These are phyloP conservation scores for Drosophila littoralis DNA, from an alignment of 1,140 invertebrate genomes.

Conservation along the genomic window DNA sequence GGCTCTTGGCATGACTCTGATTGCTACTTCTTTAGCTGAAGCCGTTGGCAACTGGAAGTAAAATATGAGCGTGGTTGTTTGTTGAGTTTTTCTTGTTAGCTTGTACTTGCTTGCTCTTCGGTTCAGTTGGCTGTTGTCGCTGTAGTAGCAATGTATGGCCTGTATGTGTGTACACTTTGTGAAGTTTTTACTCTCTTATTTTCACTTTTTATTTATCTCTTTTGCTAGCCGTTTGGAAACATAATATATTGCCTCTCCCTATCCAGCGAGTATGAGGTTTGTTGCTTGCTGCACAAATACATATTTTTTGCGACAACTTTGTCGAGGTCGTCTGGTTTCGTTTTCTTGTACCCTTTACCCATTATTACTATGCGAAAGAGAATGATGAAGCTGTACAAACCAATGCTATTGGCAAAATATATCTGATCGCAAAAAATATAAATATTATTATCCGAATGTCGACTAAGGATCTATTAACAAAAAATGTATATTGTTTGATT, in stretches of 20 bases:
- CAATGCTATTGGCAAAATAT: neutral
- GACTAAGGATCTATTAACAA: no score
- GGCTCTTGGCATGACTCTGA: slow-evolving; percentile 19
- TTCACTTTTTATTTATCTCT: slow-evolving; percentile 17
- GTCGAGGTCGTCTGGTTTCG: slow-evolving; percentile 81
- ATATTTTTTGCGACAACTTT: slow-evolving; percentile 68
- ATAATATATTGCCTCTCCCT: neutral
- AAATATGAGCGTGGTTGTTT: slow-evolving; percentile 38
- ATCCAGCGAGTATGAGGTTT: neutral
- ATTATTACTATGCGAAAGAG: neutral
- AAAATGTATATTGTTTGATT: no score
- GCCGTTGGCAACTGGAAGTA: slow-evolving; percentile 55
- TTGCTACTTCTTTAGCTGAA: slow-evolving; percentile 24
- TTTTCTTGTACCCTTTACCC: slow-evolving; percentile 5
- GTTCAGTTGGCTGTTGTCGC: neutral
- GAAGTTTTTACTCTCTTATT: slow-evolving; percentile 6
- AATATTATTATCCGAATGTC: no score
- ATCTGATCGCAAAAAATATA: no score
- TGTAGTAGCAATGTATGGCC: slow-evolving; percentile 16
- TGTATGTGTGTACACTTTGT: slow-evolving; percentile 1
- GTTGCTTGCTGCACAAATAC: slow-evolving; percentile 10
- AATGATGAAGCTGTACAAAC: neutral
- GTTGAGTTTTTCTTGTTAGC: slow-evolving; percentile 32
- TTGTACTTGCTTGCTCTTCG: slow-evolving; percentile 24
- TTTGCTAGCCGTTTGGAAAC: neutral